These are phyloP conservation scores for Blastobasis adustella DNA, from an alignment of 2,888 invertebrate species.

Conservation along the genomic window DNA sequence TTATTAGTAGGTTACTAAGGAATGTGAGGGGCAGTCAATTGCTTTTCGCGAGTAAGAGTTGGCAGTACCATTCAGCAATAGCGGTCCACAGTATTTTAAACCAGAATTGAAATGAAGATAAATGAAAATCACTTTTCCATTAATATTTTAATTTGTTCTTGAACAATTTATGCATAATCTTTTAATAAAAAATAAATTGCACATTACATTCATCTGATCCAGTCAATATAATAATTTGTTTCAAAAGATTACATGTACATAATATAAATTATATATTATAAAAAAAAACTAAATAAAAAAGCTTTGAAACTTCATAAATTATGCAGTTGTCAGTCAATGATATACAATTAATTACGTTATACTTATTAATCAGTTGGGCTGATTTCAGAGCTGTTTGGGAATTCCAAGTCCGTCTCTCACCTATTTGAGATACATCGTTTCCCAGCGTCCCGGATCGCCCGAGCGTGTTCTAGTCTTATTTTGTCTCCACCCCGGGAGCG, in stretches of 20 bases:
- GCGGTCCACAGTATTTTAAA: too few species aligned
- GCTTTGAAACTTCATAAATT: constrained; percentile 51
- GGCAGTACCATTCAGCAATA: too few species aligned
- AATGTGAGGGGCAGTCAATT: too few species aligned
- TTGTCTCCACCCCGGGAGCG: background rate
- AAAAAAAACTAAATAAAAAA: constrained; percentile 45
- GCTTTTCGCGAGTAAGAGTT: too few species aligned
- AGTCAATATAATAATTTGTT: constrained; percentile 54
- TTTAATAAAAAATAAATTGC: constrained; percentile 49
- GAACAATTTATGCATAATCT: constrained; percentile 19
- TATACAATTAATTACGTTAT: constrained; percentile 17
- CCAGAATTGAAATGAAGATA: background rate
- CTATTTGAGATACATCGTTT: background rate
- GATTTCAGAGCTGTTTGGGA: background rate
- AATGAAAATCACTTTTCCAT: constrained; percentile 19
- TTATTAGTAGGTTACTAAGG: too few species aligned
- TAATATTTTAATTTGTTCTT: constrained; percentile 41
- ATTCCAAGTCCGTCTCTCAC: background rate
- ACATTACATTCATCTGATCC: constrained; percentile 68
- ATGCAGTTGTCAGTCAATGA: constrained; percentile 62
- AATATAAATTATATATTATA: constrained; percentile 29
- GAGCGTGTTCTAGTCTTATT: background rate
- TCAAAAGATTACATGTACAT: constrained; percentile 28
- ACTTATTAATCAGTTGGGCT: constrained; percentile 14
- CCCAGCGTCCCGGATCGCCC: too few species aligned